phyloP scores from a whole-genome alignment of 2,888 invertebrate species.

The Macrosoma leucophasiata region DNA sequence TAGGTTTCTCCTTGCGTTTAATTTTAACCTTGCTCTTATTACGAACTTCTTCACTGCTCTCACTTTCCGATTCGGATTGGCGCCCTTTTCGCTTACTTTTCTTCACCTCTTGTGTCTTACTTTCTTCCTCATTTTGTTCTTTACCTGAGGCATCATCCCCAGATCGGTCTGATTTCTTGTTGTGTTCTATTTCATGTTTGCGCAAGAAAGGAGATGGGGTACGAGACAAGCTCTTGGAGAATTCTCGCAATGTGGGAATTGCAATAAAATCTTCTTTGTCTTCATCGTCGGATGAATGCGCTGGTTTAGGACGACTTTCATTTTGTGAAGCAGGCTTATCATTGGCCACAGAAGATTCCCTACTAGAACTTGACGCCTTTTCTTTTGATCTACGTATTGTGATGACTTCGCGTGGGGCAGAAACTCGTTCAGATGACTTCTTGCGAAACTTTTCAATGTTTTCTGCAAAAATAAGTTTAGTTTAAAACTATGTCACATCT shows the following conservation, averaged over 20 bases:
- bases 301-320: constrained; percentile 43
- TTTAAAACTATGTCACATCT: no score
- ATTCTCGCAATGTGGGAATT: constrained; percentile 65
- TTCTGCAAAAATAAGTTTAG: constrained; percentile 36
- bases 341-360: constrained; percentile 61
- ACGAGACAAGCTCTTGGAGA: constrained; percentile 86
- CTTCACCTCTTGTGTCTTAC: constrained; percentile 48
- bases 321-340: constrained; percentile 50
- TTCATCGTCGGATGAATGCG: constrained; percentile 59
- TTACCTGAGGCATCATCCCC: constrained; percentile 61
- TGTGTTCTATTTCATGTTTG: constrained; percentile 74
- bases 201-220: constrained; percentile 91
- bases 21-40: constrained; percentile 63
- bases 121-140: constrained; percentile 63
- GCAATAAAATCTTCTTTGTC: constrained; percentile 58
- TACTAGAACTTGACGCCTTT: constrained; percentile 65
- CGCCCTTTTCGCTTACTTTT: constrained; percentile 73
- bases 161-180: constrained; percentile 62
- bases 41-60: constrained; percentile 57
- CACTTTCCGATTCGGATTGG: constrained; percentile 66
- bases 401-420: constrained; percentile 44
- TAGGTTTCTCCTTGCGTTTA: constrained; percentile 73
- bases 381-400: constrained; percentile 43
- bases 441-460: constrained; percentile 53
- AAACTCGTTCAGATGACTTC: constrained; percentile 54